Evolutionary conservation across 2,888 invertebrate species (phyloP).

Genomic region (Epistrophella euchroma): DNA sequence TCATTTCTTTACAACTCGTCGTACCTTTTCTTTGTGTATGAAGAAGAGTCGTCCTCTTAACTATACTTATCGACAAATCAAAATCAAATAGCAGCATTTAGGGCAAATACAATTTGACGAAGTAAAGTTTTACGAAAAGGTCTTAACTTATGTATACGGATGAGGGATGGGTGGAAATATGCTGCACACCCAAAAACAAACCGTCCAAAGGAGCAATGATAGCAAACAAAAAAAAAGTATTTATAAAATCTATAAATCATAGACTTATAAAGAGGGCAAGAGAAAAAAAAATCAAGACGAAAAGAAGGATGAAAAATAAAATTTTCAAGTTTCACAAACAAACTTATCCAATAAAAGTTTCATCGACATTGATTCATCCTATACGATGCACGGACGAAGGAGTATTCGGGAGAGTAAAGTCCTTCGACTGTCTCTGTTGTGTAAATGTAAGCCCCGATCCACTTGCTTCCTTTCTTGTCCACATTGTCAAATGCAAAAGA

Average conservation of each 20-base stretch:
- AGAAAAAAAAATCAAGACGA: constrained; percentile 26
- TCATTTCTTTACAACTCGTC: background rate
- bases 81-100: constrained; percentile 73
- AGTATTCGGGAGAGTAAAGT: background rate
- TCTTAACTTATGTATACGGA: constrained; percentile 33
- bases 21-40: constrained; percentile 40
- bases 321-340: constrained; percentile 79
- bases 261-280: constrained; percentile 40
- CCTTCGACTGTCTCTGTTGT: background rate
- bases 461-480: background rate
- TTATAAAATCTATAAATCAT: constrained; percentile 75
- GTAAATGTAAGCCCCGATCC: background rate
- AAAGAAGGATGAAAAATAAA: constrained; percentile 77
- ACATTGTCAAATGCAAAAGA: constrained; percentile 65
- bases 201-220: constrained; percentile 52
- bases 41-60: constrained; percentile 3
- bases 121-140: constrained; percentile 55
- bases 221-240: constrained; percentile 42
- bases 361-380: constrained; percentile 74
- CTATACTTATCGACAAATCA: constrained; percentile 74
- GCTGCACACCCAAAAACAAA: constrained; percentile 3
- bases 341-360: constrained; percentile 84
- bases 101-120: constrained; percentile 71
- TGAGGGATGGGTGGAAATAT: background rate
- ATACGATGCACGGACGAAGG: background rate